Percentiles rank a stretch among this genome's conserved stretches.
These are phyloP conservation scores for Carcina quercana DNA, from an alignment of 2,888 invertebrate genomes.

Conservation along the genomic window DNA sequence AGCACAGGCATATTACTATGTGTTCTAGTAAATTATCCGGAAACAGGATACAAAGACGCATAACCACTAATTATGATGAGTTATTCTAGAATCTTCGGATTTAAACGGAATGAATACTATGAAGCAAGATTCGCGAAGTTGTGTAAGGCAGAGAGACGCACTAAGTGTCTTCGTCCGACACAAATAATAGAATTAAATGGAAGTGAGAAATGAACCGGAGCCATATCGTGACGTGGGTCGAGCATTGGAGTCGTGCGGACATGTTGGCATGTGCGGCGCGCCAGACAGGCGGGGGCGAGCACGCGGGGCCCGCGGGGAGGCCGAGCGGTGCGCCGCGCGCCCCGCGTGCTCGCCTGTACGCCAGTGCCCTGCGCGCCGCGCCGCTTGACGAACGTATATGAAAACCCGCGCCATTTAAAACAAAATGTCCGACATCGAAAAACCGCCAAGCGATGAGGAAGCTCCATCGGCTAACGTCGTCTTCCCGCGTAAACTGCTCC, in stretches of 20 bases:
- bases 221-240: not conserved
- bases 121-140: too few relatives aligned
- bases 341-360: slow-evolving; percentile 13
- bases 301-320: slow-evolving; percentile 8
- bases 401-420: slow-evolving; percentile 19
- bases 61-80: too few relatives aligned
- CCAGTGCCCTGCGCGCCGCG: slow-evolving; percentile 55
- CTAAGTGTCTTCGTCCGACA: too few relatives aligned
- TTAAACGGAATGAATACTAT: too few relatives aligned
- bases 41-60: too few relatives aligned
- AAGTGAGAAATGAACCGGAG: too few relatives aligned
- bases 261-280: not conserved
- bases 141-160: too few relatives aligned
- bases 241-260: not conserved
- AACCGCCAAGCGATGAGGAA: not conserved
- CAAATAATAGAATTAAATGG: too few relatives aligned
- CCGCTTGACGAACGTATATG: slow-evolving; percentile 39
- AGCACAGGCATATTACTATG: too few relatives aligned
- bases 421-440: slow-evolving; percentile 29
- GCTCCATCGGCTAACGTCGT: slow-evolving; percentile 25
- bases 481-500: slow-evolving; percentile 49
- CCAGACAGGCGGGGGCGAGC: not conserved
- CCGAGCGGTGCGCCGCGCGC: slow-evolving; percentile 12
- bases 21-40: too few relatives aligned
- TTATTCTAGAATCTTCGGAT: too few relatives aligned